Percentiles rank a stretch among this genome's conserved stretches.
Conservation (phyloP, 2,113 vertebrate genomes). For the Lophotis ruficrista region DNA sequence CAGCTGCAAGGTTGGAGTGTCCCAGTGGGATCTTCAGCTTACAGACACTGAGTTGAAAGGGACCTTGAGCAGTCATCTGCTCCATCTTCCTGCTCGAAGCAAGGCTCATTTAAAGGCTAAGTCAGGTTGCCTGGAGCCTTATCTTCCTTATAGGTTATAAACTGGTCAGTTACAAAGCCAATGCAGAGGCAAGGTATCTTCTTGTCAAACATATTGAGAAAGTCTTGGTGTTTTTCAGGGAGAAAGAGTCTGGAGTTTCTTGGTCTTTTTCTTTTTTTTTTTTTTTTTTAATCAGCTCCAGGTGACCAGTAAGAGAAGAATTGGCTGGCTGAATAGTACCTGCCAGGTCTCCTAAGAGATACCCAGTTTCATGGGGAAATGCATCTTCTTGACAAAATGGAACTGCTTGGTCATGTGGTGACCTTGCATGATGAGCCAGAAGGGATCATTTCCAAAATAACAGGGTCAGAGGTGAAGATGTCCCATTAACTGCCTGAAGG, state of each 20-base stretch:
- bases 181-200: not conserved
- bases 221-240: not conserved
- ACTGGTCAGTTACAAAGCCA: not conserved
- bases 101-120: not conserved
- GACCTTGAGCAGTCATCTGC: not conserved
- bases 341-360: not conserved
- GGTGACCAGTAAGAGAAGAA: not conserved
- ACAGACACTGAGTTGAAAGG: not conserved
- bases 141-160: not conserved
- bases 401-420: not conserved
- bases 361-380: not conserved
- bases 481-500: not conserved
- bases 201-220: not conserved
- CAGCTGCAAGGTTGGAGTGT: not conserved
- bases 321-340: fast-evolving
- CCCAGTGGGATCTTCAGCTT: not conserved
- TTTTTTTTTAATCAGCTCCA: not conserved
- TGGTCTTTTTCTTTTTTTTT: not conserved
- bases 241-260: not conserved
- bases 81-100: not conserved
- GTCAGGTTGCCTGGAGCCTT: not conserved
- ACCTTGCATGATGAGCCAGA: not conserved
- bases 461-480: not conserved
- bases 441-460: not conserved
- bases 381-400: not conserved